These are phyloP conservation scores for Drosophila arawakana DNA, from an alignment of 1,140 invertebrate genomes.

Conservation along the genomic window DNA sequence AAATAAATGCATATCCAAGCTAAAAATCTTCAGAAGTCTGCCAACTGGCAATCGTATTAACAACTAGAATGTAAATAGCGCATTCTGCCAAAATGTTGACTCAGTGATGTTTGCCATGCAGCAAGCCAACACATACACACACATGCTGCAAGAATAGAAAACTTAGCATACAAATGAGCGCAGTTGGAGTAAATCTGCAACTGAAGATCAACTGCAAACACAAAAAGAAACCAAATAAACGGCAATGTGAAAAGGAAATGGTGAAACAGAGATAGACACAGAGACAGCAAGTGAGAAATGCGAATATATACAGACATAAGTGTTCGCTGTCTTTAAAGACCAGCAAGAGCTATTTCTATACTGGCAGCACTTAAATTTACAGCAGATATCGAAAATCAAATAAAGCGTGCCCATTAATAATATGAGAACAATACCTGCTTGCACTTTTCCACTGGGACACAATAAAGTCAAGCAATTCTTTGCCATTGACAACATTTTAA, in stretches of 20 bases:
- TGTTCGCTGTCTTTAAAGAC: no score
- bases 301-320: no score
- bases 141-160: constrained; percentile 34
- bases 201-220: constrained; percentile 74
- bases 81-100: constrained; percentile 21
- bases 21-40: constrained; percentile 8
- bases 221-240: constrained; percentile 5
- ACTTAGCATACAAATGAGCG: constrained; percentile 63
- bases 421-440: constrained; percentile 23
- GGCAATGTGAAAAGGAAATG: no score
- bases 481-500: constrained; percentile 74
- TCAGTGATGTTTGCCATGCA: constrained; percentile 23
- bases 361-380: not conserved
- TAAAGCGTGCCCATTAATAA: constrained; percentile 43
- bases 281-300: no score
- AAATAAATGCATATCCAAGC: constrained; percentile 25
- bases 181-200: constrained; percentile 55
- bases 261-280: no score
- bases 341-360: not conserved
- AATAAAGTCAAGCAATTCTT: constrained; percentile 37
- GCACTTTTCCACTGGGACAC: not conserved
- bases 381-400: constrained; percentile 45
- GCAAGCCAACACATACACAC: not conserved
- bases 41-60: constrained; percentile 33
- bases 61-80: constrained; percentile 24